Base-by-base conservation (phyloP, 2,888 invertebrate genomes). In the Andrena marginata region DNA sequence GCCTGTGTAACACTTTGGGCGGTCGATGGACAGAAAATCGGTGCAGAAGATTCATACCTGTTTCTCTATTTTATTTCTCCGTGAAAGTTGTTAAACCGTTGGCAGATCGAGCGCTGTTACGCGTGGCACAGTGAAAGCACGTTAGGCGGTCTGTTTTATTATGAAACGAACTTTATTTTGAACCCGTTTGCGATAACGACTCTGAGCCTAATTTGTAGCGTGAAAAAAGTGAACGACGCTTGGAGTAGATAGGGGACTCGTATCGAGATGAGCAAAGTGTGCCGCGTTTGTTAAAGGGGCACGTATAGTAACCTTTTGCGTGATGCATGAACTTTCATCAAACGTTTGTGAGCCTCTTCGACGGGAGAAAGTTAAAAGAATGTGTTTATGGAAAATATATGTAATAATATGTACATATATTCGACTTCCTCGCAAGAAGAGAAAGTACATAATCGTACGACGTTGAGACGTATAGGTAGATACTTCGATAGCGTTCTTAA, bases 311-410 rank as follows among this genome's bases (percentile, higher is more conserved):
- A 71, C 82, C 74, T 77, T 82, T 69, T n/a, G 71, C 78, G 72
- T 68, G 83, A 75, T 76, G 49, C 79, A 62, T 69, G 70, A 72
- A 80, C 85, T 84, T 80, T 82, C 82, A 64, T 79, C 79, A 82
- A 87, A 82, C 79, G 76, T 69, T 75, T 75, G 69, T 63, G 42
- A 33, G 62, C 56, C 67, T 71, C 63, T 48, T 63, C 42, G 60
- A 76, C 42, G 35, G 59, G 77, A 74, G 79, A 81, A 86, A 86
- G 81, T 74, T 73, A 67, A 73, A 82, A 85, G 83, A 82, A 77
- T 65, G 60, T 56, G 51, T 63, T 70, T 79, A 76, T 77, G 79
- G 79, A 87, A 70, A 84, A 87, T 87, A 62, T 76, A 54, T 68
- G 51, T 68, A 56, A 56, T 48, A 70, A 70, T 70, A 59, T 67